Base-by-base conservation (phyloP, 2,888 invertebrate genomes). In the Diarsia mendica region DNA sequence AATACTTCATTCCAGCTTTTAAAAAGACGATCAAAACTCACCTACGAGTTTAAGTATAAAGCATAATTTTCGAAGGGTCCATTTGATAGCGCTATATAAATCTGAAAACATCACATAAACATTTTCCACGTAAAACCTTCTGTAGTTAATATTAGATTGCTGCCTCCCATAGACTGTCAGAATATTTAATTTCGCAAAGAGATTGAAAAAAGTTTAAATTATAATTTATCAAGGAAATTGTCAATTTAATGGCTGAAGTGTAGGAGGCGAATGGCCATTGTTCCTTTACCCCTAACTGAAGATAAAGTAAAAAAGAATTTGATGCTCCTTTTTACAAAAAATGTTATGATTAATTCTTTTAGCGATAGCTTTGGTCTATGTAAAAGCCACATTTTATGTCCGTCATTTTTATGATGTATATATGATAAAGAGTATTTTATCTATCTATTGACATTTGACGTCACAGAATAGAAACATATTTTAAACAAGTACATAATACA, bases 141-240 rank as follows among this genome's bases (percentile, higher is more conserved):
- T n/a, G 67, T 67, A 72, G 69, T 72, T 39, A 83, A 81, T 49
- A 55, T 67, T 74, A 74, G 46, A 69, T 28, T 18, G 15, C 58
- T 20, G 18, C 46, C 49, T 61, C 53, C 60, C 61, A 72, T 63
- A 68, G 72, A 67, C 69, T 72, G 75, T 70, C 55, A 68, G 51
- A 63, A 76, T 80, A 84, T 77, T 84, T 70, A 77, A 80, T 84
- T 73, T 68, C 51, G 46, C 67, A 51, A 61, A 53, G 64, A 81
- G 77, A 82, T 80, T 81, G 82, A 84, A 82, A 82, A 82, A 82
- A 77, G 85, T 82, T 84, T 65, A 67, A 67, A 77, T 77, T 77
- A 61, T 20, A 80, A 78, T 84, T 76, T 67, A 84, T 80, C 51
- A 72, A 67, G 81, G 58, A 73, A 82, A 81, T 82, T 84, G 67